These are phyloP conservation scores for Phalangium opilio DNA, from an alignment of 2,888 invertebrate species.

Conservation along the genomic window DNA sequence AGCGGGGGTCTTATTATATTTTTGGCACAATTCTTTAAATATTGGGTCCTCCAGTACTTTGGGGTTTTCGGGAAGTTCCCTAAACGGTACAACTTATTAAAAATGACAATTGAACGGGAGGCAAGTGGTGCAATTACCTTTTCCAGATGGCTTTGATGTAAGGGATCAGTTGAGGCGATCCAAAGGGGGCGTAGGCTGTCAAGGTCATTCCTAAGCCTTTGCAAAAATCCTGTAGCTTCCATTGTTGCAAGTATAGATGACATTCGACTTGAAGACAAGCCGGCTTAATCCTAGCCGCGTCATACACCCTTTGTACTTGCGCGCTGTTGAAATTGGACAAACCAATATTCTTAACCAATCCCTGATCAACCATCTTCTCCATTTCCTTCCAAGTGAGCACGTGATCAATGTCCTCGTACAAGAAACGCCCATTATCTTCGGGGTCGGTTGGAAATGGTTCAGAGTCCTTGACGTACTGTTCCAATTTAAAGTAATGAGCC, in stretches of 20 bases:
- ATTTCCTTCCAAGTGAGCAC: constrained; percentile 38
- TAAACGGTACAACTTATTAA: no score
- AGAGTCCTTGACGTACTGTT: background rate
- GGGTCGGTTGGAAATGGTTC: background rate
- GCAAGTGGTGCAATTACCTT: no score
- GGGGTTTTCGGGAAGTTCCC: no score
- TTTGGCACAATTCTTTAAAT: no score
- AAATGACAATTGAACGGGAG: no score
- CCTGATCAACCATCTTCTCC: constrained; percentile 49
- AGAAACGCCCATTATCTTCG: background rate
- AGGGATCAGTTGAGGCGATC: constrained; percentile 27
- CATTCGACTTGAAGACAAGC: constrained; percentile 36
- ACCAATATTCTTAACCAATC: constrained; percentile 60
- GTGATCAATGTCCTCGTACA: no score
- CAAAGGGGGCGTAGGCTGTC: constrained; percentile 30
- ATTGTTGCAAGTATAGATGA: constrained; percentile 28
- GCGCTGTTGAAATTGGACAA: constrained; percentile 63
- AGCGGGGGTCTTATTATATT: no score
- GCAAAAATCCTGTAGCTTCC: constrained; percentile 25
- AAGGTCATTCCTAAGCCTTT: constrained; percentile 25
- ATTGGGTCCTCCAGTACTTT: no score
- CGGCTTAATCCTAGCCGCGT: constrained; percentile 45
- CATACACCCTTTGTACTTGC: constrained; percentile 51
- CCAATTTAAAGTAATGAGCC: no score
- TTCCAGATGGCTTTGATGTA: background rate